Evolutionary conservation across 2,113 vertebrate genomes (phyloP), one percentile per base, ranked within the genome.

Genomic region (Acrocephalus kingi): DNA sequence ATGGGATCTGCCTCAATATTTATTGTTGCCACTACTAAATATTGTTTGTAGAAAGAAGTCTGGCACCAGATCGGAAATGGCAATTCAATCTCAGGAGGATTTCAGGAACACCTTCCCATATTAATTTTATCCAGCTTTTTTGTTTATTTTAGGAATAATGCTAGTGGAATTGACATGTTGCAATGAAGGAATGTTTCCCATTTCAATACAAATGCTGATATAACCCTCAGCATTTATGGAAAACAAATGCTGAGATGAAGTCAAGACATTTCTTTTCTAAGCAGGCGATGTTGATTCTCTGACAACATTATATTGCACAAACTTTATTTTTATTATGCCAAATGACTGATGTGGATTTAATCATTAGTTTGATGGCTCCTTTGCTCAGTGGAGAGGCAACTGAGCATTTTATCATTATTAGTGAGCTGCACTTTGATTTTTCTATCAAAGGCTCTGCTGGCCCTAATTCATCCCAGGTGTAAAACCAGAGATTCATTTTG

Each of bases 291-390:
- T 39, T 95, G 85, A 86, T 94, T 92, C 59, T 92, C 79, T 90
- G 90, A 84, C 69, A 93, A 52, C 59, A 37, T 94, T 85, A 74
- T 80, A 59, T n/a, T 83, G 75, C 75, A 80, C 1, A 5, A 48
- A 76, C 35, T 86, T 93, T 88, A 68, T 92, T 96, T 91, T 82
- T 93, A 49, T 84, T 88, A 64, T 74, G 33, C 39, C 64, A 52
- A 78, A 96, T 90, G 90, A 96, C 45, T 94, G 85, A 95, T 88
- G 68, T 92, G 89, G 69, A 92, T 89, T 96, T 95, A 88, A 80
- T 95, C 90, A 88, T 93, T 93, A 96, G 48, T 94, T 96, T 96
- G 90, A 91, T 96, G 82, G 67, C 49, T 93, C 41, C 77, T 92
- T 93, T 95, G 79, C 90, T 96, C 88, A 63, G 61, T 87, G 68